These are phyloP conservation scores for Sylvicola cinctus DNA, from an alignment of 2,888 invertebrate species.

Conservation along the genomic window DNA sequence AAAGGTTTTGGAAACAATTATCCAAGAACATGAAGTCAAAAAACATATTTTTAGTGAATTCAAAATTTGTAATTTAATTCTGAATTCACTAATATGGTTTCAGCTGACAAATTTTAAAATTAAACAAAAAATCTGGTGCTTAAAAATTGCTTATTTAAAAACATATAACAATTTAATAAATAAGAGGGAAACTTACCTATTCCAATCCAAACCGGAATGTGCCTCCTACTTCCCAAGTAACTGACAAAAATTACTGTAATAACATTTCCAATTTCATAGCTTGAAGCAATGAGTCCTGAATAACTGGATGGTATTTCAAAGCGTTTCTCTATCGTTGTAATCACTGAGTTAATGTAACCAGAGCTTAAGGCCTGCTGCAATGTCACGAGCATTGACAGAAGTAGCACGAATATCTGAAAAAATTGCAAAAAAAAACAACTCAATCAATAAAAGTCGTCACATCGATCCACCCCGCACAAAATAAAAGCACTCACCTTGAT, in stretches of 20 bases:
- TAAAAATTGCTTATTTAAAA: too few species aligned
- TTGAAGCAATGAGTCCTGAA: conserved; percentile 81
- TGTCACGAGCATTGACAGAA: conserved; percentile 75
- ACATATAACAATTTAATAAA: too few species aligned
- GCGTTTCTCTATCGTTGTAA: conserved; percentile 90
- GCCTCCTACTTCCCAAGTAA: conserved; percentile 77
- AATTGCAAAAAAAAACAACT: neutral
- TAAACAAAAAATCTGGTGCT: too few species aligned
- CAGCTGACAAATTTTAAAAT: too few species aligned
- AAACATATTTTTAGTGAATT: too few species aligned
- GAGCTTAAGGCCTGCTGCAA: conserved; percentile 79
- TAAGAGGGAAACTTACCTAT: conserved; percentile 36
- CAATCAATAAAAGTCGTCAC: neutral
- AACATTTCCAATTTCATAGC: conserved; percentile 89
- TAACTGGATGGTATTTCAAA: conserved; percentile 86
- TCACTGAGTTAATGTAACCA: conserved; percentile 85
- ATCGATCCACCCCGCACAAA: neutral
- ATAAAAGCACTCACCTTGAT: conserved; percentile 43
- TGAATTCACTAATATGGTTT: too few species aligned
- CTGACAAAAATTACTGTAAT: conserved; percentile 91
- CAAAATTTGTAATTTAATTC: too few species aligned
- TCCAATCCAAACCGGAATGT: conserved; percentile 89
- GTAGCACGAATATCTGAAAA: conserved; percentile 64
- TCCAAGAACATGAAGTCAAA: too few species aligned
- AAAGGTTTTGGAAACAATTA: too few species aligned